A percentile compares a stretch with the other conserved stretches of the same genome.
Conservation (phyloP, 2,113 vertebrate species). For the Cynoglossus semilaevis region DNA sequence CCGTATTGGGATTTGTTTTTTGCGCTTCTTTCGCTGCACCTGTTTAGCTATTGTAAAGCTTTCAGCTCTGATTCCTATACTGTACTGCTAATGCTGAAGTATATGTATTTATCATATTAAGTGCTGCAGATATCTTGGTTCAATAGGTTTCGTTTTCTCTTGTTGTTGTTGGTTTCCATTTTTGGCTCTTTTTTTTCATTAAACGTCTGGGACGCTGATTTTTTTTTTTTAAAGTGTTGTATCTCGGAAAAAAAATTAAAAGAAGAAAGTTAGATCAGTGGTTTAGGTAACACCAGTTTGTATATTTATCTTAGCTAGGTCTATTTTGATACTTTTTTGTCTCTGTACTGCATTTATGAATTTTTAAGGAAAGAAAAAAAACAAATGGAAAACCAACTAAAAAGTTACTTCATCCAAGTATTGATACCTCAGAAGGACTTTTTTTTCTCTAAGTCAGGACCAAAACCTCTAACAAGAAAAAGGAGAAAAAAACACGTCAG, state of each 20-base stretch:
- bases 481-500: constrained; percentile 60
- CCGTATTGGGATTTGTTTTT: constrained; percentile 4
- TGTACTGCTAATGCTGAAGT: constrained; percentile 81
- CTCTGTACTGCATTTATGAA: constrained; percentile 84
- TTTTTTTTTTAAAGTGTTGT: constrained; percentile 72
- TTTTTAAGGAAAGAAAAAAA: constrained; percentile 80
- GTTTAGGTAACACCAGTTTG: constrained; percentile 85
- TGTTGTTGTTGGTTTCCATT: neutral
- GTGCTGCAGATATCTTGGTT: constrained; percentile 81
- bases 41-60: constrained; percentile 81
- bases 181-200: constrained; percentile 65
- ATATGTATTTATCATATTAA: constrained; percentile 84
- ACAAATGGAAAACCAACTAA: constrained; percentile 74
- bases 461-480: constrained; percentile 78
- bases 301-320: constrained; percentile 89
- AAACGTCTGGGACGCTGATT: constrained; percentile 82
- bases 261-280: constrained; percentile 79
- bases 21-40: constrained; percentile 55
- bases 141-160: constrained; percentile 61
- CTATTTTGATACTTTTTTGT: constrained; percentile 87
- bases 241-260: constrained; percentile 74
- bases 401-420: constrained; percentile 77
- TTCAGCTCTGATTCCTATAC: constrained; percentile 78
- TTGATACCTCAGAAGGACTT: constrained; percentile 85
- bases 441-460: constrained; percentile 80